These are phyloP conservation scores for Sakesphorus luctuosus DNA, from an alignment of 2,113 vertebrate genomes.

Conservation along the genomic window DNA sequence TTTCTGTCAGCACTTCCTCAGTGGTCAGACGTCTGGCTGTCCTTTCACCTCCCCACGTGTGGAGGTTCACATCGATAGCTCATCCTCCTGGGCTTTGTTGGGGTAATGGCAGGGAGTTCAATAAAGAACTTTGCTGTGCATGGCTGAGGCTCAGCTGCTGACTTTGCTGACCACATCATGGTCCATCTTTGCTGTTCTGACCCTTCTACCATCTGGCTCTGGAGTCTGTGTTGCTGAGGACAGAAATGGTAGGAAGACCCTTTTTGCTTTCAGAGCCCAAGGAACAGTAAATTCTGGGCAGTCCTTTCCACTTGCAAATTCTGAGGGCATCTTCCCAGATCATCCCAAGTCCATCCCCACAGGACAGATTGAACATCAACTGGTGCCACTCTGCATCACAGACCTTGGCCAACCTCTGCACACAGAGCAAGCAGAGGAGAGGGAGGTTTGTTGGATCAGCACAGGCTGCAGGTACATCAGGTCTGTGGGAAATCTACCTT, in stretches of 20 bases:
- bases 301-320: background rate
- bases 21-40: background rate
- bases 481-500: background rate
- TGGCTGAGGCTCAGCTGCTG: background rate
- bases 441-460: fast-evolving
- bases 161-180: background rate
- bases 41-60: background rate
- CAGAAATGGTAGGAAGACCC: background rate
- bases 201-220: too few relatives aligned
- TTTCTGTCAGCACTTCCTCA: conserved; percentile 5
- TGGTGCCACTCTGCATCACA: background rate
- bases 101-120: background rate
- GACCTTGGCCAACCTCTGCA: background rate
- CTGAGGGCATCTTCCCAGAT: background rate
- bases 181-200: background rate
- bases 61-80: background rate
- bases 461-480: background rate
- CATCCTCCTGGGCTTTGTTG: background rate
- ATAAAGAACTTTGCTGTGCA: background rate
- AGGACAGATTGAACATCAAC: background rate
- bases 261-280: background rate
- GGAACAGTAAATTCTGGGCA: background rate
- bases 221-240: background rate
- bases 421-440: background rate
- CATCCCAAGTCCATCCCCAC: background rate